These are phyloP conservation scores for Peromyscus aztecus DNA, from an alignment of 2,797 vertebrate genomes.

Conservation along the genomic window DNA sequence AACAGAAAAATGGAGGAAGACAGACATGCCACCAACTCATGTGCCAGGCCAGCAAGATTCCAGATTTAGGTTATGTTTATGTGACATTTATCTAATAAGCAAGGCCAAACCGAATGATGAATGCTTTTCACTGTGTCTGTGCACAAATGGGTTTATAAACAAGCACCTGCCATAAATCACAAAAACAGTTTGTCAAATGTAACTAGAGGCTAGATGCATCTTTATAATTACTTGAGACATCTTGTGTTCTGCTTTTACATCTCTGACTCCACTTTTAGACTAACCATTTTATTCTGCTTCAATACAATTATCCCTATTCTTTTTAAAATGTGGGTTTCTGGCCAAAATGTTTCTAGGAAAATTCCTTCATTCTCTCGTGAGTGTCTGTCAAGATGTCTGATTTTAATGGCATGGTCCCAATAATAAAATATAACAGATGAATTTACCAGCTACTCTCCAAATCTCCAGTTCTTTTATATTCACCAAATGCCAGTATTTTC, in stretches of 20 bases:
- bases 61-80: constrained; percentile 84
- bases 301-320: constrained; percentile 74
- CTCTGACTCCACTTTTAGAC: constrained; percentile 77
- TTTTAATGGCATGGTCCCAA: background rate
- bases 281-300: constrained; percentile 79
- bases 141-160: constrained; percentile 90
- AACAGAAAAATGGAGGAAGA: constrained; percentile 76
- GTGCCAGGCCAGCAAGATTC: constrained; percentile 80
- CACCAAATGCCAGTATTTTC: background rate
- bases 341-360: constrained; percentile 52
- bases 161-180: constrained; percentile 91
- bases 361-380: background rate
- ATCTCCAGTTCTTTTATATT: background rate
- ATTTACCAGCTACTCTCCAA: background rate
- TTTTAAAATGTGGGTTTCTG: constrained; percentile 54
- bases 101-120: constrained; percentile 90
- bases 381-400: background rate
- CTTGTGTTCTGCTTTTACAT: constrained; percentile 85
- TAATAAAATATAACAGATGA: background rate
- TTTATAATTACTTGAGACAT: constrained; percentile 90
- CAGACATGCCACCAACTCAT: constrained; percentile 70
- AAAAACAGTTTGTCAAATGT: constrained; percentile 90
- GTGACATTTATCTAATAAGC: constrained; percentile 89
- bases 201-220: constrained; percentile 89
- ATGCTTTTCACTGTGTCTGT: constrained; percentile 86